Conservation (phyloP, 2,888 invertebrate species). For the Corbicula japonica region DNA sequence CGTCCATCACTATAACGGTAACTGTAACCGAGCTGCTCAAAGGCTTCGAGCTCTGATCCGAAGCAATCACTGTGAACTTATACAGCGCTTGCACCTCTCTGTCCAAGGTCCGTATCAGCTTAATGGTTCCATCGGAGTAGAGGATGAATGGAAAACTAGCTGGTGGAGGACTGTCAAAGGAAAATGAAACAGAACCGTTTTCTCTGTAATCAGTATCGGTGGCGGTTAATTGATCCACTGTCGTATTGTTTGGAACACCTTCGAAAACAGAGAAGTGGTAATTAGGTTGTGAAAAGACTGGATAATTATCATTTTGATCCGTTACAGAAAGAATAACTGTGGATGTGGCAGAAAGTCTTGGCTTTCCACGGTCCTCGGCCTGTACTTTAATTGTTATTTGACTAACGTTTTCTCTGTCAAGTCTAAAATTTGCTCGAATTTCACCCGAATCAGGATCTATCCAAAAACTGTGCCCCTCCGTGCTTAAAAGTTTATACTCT, state of each 20-base stretch:
- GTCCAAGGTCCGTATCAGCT: constrained; percentile 70
- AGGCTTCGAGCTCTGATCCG: constrained; percentile 69
- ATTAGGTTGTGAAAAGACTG: constrained; percentile 66
- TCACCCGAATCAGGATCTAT: constrained; percentile 74
- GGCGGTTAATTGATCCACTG: constrained; percentile 69
- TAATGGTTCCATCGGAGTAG: constrained; percentile 70
- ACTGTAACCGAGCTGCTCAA: constrained; percentile 72
- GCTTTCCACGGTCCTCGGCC: constrained; percentile 70
- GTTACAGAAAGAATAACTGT: constrained; percentile 67
- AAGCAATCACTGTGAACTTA: constrained; percentile 71
- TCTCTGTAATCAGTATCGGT: constrained; percentile 70
- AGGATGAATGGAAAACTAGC: constrained; percentile 69
- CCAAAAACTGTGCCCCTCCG: constrained; percentile 62
- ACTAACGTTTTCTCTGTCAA: constrained; percentile 75
- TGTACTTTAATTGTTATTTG: constrained; percentile 69
- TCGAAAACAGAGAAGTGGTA: constrained; percentile 69
- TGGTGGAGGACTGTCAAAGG: constrained; percentile 46
- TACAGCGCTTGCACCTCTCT: constrained; percentile 68
- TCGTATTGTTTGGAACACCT: constrained; percentile 65
- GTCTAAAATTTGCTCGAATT: constrained; percentile 70
- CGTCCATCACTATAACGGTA: constrained; percentile 70
- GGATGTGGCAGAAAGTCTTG: constrained; percentile 59
- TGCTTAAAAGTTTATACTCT: constrained; percentile 64
- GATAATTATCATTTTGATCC: constrained; percentile 75
- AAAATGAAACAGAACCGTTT: constrained; percentile 61